Percentiles rank a stretch among this genome's conserved stretches.
Evolutionary conservation across 2,797 vertebrate genomes (phyloP).

Genomic region (Chrysolophus pictus): DNA sequence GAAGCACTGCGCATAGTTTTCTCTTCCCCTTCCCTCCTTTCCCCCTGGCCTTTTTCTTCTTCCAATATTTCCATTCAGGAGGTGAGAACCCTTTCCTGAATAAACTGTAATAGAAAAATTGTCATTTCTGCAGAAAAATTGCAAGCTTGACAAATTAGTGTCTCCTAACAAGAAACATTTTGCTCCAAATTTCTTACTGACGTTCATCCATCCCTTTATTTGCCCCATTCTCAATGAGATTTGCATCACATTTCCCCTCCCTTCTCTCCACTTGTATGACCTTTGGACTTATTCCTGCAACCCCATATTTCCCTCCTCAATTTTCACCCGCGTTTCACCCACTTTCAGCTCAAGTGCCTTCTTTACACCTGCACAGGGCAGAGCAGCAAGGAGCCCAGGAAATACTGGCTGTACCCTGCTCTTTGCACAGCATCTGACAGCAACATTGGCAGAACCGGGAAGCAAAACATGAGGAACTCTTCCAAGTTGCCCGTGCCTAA

Average conservation of each 20-base stretch:
- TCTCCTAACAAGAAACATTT: not conserved
- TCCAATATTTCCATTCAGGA: not conserved
- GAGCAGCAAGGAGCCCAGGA: not conserved
- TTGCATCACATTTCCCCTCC: not conserved
- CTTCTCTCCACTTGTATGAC: not conserved
- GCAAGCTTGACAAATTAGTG: not conserved
- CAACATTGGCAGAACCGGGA: not conserved
- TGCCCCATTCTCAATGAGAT: not conserved
- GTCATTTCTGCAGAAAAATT: not conserved
- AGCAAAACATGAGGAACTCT: not conserved
- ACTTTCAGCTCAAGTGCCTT: not conserved
- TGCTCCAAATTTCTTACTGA: not conserved
- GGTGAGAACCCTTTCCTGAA: not conserved
- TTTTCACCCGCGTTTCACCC: not conserved
- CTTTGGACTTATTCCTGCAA: not conserved
- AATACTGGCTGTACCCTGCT: not conserved
- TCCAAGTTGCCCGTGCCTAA: not conserved
- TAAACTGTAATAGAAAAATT: not conserved
- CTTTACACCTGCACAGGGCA: not conserved
- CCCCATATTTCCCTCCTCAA: fast-evolving
- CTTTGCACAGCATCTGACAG: not conserved
- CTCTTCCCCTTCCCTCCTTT: not conserved
- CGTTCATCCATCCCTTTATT: not conserved
- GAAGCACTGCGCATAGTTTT: not conserved
- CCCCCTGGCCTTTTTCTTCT: not conserved